Evolutionary conservation across 2,888 invertebrate species (phyloP).

Genomic region (Polia nebulosa): DNA sequence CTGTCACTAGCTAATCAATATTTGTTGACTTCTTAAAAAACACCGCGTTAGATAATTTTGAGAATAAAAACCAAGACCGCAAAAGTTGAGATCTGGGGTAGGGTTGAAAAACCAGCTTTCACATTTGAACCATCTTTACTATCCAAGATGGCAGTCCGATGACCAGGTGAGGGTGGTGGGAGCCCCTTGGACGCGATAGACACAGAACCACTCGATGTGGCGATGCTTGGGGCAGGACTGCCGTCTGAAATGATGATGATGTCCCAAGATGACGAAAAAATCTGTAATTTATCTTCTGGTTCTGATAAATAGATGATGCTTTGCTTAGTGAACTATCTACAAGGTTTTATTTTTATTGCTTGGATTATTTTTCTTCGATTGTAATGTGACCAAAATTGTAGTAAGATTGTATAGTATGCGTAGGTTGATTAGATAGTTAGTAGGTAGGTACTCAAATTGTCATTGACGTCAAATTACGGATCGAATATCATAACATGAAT

Average conservation of each 20-base stretch:
- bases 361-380: not conserved
- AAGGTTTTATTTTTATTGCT: too few species aligned
- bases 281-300: too few species aligned
- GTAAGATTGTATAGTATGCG: not conserved
- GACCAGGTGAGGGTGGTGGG: not conserved
- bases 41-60: not conserved
- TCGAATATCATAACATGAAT: constrained; percentile 10
- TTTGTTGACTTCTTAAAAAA: constrained; percentile 11
- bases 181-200: not conserved
- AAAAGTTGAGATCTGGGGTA: not conserved
- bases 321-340: too few species aligned
- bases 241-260: too few species aligned
- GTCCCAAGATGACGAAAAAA: too few species aligned
- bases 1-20: constrained; percentile 7
- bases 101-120: too few species aligned
- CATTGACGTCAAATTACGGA: constrained; percentile 20
- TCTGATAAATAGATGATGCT: too few species aligned
- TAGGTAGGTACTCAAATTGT: not conserved
- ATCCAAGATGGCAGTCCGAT: not conserved
- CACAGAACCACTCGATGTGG: not conserved
- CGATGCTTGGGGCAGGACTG: not conserved
- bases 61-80: not conserved
- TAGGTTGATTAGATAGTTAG: not conserved
- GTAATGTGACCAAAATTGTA: not conserved
- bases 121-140: not conserved